Conservation (phyloP, 2,888 invertebrate species). For the Hybos culiciformis region DNA sequence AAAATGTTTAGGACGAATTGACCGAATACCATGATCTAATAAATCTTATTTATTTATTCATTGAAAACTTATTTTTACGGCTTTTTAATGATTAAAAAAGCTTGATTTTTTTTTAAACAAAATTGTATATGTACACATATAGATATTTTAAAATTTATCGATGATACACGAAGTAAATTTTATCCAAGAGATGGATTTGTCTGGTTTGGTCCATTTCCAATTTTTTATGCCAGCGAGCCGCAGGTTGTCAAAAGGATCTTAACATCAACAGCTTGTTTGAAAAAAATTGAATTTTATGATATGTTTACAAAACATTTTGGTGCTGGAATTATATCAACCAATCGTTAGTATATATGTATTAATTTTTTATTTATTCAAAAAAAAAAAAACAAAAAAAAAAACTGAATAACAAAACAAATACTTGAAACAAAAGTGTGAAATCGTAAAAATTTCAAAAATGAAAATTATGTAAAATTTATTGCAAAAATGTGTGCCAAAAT, state of each 20-base stretch:
- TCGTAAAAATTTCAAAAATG: too few relatives aligned
- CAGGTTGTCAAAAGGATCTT: not conserved
- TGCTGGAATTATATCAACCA: not conserved
- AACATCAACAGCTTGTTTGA: not conserved
- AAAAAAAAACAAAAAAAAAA: too few relatives aligned
- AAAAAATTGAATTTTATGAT: not conserved
- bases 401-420: too few relatives aligned
- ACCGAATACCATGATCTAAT: too few relatives aligned
- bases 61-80: too few relatives aligned
- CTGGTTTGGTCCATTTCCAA: not conserved
- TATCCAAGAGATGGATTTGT: not conserved
- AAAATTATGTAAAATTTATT: too few relatives aligned
- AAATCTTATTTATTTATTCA: too few relatives aligned
- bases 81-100: not conserved
- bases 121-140: too few relatives aligned
- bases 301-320: not conserved
- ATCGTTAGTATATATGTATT: not conserved
- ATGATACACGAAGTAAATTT: not conserved
- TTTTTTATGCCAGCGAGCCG: not conserved
- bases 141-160: not conserved
- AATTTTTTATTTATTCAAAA: too few relatives aligned
- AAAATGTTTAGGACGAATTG: too few relatives aligned
- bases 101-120: not conserved
- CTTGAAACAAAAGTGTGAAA: too few relatives aligned
- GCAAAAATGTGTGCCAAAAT: too few relatives aligned